Evolutionary conservation across 2,113 vertebrate genomes (phyloP).

Genomic region (Platysternon megacephalum): DNA sequence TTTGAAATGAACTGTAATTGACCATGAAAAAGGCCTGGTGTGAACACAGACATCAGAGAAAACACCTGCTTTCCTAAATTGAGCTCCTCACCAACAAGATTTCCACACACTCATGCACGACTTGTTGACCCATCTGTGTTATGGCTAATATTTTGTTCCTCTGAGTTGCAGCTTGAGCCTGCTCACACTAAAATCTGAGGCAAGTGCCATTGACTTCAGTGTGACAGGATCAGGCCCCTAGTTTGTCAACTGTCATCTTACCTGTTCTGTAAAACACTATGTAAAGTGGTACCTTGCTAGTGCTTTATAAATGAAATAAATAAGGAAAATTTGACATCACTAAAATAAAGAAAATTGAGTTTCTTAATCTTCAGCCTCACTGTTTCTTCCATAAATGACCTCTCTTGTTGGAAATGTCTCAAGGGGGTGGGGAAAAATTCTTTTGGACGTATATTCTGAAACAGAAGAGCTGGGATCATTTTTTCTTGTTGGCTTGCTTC

Average conservation of each 20-base stretch:
- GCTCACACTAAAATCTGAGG: background rate
- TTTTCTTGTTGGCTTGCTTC: constrained; percentile 39
- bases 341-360: background rate
- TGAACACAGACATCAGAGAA: background rate
- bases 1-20: background rate
- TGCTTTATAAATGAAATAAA: background rate
- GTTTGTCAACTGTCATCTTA: fast-evolving
- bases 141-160: background rate
- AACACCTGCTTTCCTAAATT: background rate
- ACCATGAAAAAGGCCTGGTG: background rate
- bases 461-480: background rate
- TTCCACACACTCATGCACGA: background rate
- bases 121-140: background rate
- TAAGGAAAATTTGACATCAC: background rate
- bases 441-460: background rate
- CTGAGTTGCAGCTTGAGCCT: background rate
- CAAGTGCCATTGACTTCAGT: fast-evolving
- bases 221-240: background rate
- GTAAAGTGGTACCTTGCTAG: background rate
- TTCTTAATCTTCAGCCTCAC: background rate
- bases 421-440: background rate
- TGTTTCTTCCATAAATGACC: fast-evolving
- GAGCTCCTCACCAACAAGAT: background rate
- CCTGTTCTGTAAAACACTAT: background rate
- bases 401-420: background rate